Base-by-base conservation (phyloP, 2,888 invertebrate genomes). In the Baronia brevicornis region DNA sequence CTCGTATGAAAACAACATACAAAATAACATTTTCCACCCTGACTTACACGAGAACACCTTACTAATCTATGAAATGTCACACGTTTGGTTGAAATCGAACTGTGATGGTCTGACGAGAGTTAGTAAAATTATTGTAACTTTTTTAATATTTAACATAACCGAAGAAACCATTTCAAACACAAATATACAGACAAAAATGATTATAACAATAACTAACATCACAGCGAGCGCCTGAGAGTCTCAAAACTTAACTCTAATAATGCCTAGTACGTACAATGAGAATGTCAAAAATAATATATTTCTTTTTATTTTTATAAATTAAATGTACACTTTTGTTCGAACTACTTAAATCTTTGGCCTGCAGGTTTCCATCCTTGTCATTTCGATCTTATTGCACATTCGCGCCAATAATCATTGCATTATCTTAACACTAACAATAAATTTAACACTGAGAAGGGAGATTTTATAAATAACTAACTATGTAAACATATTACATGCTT, bases 211-310 rank as follows among this genome's bases (percentile, higher is more conserved):
- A 79, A 68, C 67, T 75, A 77, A 80, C 75, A 82, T 82, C 82
- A 82, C 82, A 82, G 80, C 80, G 61, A 67, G 64, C 59, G 79
- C 77, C 74, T 74, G 82, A 80, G 78, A 78, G 77, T 71, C 68
- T 50, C 51, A 54, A 73, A 77, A n/a, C 74, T 75, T 79, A 77
- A 61, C 45, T 45, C 54, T 64, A 66, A 48, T 50, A 51, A 45
- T n/a, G n/a, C 46, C 47, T 40, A 38, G 33, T 49, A 19, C 30
- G 31, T 37, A 43, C 49, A 39, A 34, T 40, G 54, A 65, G 58
- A 62, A 60, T 70, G 64, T 73, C 68, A 61, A 62, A 68, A 62
- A 62, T 54, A 51, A 49, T 52, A 53, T 43, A 38, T 30, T 40
- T 46, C 43, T 47, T 43, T 46, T 48, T 41, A 51, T 46, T 41